Evolutionary conservation across 64 coral and sea anemone species (phyloP), one percentile per base, ranked within the genome.

Genomic region (Dendronephthya gigantea): DNA sequence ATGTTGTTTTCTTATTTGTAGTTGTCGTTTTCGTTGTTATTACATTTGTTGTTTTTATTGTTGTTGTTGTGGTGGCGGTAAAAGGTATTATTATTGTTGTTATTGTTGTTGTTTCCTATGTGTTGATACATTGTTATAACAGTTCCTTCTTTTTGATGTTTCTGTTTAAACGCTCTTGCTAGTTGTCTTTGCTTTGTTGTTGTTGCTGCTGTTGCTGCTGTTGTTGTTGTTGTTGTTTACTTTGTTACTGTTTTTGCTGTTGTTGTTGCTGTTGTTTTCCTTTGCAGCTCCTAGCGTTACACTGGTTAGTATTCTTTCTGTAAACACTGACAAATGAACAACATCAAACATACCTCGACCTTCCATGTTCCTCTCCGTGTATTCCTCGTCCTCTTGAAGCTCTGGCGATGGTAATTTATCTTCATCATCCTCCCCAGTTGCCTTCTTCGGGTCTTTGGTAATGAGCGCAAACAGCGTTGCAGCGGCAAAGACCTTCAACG

Each of bases 391-490:
- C 14, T 66, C 58, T 17, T 66, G 58, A 8, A 66, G 58, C 22
- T 66, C 58, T 66, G 58, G 58, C 58, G 58, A 66, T 3, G 58
- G 58, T 17, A 66, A 66, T 5, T 3, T 30, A 5, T 66, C 58
- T 45, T 45, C 41, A 5, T 66, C 58, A 30, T 66, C 58, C 29
- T 66, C 19, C 3, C 58, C 58, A 66, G 58, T 66, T 5, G 58
- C 58, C 40, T 97, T 97, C n/a, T 97, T 88, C 17, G 94, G 94
- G 34, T 97, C 94, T 84, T 97, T 97, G 43, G 92, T 90, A 8
- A 97, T 89, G 19, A 97, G 85, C 28, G 94, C 94, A 28, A 97
- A 91, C 22, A 93, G 91, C 2, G 92, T 83, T 4, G 91, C 94
- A 40, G 92, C 49, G 22, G 92, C 43, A 76, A 97, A 89, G 13